Base-by-base conservation (phyloP, 2,888 invertebrate genomes). In the Clivina fossor region DNA sequence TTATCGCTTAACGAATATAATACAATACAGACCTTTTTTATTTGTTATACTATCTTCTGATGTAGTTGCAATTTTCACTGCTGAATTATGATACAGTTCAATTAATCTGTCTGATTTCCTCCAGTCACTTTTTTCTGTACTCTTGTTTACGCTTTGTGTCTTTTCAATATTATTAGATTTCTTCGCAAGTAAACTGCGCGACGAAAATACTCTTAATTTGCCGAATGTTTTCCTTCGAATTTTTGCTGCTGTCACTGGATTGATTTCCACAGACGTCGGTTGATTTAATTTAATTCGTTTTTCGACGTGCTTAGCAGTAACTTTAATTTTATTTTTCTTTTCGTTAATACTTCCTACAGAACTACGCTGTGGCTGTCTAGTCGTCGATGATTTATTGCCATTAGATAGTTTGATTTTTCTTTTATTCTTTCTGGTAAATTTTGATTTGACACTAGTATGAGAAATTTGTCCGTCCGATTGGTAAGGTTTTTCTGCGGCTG, bases 51-150 rank as follows among this genome's bases (percentile, higher is more conserved):
- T 64, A 38, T 69, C 70, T 4, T 72, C 72, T 1, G 72, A 71
- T 56, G 71, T 69, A 50, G 69, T 72, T 19, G 64, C 65, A 54
- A 68, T 51, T 46, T 56, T 71, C 1, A 68, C 67, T 2, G 71
- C 71, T 16, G 61, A 63, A 56, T 74, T 75, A 53, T 74, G 75
- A 57, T 74, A 75, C 18, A 75, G 64, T 62, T 75, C 74, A 2
- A 74, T 70, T 22, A 75, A 58, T 56, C 71, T 69, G 18, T 68
- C 64, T 9, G 57, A 15, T 24, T 24, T 24, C 33, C 44, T 53
- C 49, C 24, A 13, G 30, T 20, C 40, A 33, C 28, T 22, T 16
- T 56, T 35, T 24, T 53, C 28, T 43, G 44, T 3, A n/a, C n/a
- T n/a, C 43, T 48, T 48, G 35, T 19, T 37, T 38, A 30, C 11